Base-by-base conservation (phyloP, 2,797 vertebrate species). In the Passerculus sandwichensis region DNA sequence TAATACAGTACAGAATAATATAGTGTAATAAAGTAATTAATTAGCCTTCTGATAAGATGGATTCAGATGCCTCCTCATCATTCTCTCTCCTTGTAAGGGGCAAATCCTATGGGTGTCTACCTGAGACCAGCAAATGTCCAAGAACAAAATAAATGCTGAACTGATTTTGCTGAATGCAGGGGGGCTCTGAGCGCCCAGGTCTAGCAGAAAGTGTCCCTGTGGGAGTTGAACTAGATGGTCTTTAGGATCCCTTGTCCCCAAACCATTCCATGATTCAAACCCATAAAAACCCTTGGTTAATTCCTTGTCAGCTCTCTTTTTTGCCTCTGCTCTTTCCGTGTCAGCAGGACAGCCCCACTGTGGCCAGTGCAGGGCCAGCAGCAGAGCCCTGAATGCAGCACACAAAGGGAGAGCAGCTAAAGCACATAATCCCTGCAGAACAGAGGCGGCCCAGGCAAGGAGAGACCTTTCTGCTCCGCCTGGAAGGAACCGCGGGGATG, bases 371-470 rank as follows among this genome's bases (percentile, higher is more conserved):
- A 30, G 60, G 9, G 38, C 60, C 7, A 73, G 90, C 89, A 94
- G 86, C 84, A 14, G 27, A 48, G 89, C 69, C 54, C 53, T 42
- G 85, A 95, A 69, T 90, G 97, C 82, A 91, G 93, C 95, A 94
- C 97, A 95, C 89, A 98, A 98, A 98, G 94, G 97, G 97, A 97
- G 97, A 98, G 98, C 98, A 98, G 98, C 97, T 96, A 86, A 95
- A 23, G 95, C 96, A 96, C 97, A 96, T 97, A 98, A 98, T 98
- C 98, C 97, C 74, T 42, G 20, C 56, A 97, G 80, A 93, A 98
- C 97, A 97, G 98, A 96, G 48, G 2, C 32, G 44, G 94, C 65
- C 15, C n/a, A 95, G 94, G 19, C 85, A 96, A 98, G 98, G 97
- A 92, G 97, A 92, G 97, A 97, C 92, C 97, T 97, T 96, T 97